Evolutionary conservation across 2,797 vertebrate genomes (phyloP).

Genomic region (Coilia nasus): DNA sequence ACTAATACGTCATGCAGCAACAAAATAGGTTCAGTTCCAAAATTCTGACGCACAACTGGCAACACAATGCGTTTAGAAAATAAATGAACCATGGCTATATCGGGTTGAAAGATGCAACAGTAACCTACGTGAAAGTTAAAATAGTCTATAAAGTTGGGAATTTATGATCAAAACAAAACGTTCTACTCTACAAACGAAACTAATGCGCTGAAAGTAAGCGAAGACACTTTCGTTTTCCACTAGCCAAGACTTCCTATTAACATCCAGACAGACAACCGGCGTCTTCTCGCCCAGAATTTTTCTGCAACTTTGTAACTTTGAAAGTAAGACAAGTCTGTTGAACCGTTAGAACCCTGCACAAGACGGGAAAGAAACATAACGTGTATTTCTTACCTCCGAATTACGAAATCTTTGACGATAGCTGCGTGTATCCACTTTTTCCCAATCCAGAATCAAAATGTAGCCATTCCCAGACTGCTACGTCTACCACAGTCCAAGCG

Average conservation of each 20-base stretch:
- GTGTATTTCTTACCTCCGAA: conserved; percentile 49
- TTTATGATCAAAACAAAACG: background rate
- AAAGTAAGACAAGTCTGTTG: conserved; percentile 17
- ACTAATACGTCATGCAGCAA: background rate
- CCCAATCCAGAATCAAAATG: conserved; percentile 42
- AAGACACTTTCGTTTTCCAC: conserved; percentile 53
- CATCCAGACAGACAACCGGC: conserved; percentile 45
- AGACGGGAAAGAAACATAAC: background rate
- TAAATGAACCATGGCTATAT: background rate
- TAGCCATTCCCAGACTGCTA: conserved; percentile 63
- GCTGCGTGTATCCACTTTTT: conserved; percentile 35
- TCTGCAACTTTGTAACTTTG: conserved; percentile 46
- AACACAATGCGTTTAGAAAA: conserved; percentile 1
- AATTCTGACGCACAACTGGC: background rate
- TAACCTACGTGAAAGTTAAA: background rate
- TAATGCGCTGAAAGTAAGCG: too few species aligned
- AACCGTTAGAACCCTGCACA: background rate
- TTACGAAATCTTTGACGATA: conserved; percentile 40
- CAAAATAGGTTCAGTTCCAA: background rate
- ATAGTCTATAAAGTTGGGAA: background rate
- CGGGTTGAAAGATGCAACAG: background rate
- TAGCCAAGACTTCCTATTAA: conserved; percentile 45
- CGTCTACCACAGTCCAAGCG: conserved; percentile 67
- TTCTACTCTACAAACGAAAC: background rate
- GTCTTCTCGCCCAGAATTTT: conserved; percentile 27